Conservation (phyloP, 2,888 invertebrate genomes). For the Oxystoma pomonae region DNA sequence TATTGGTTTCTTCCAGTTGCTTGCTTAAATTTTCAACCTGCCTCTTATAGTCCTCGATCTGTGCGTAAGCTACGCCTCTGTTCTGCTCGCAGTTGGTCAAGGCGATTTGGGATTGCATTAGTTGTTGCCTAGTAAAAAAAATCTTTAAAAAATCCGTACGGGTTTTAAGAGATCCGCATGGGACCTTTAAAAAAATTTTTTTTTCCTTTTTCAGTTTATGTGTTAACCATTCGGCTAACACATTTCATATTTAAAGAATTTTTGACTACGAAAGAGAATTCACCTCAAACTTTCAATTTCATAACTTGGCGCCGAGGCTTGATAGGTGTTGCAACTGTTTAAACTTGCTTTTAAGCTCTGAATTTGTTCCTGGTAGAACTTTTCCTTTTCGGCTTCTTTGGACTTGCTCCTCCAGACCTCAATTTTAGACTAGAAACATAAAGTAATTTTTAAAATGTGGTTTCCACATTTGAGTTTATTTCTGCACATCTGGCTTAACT, state of each 20-base stretch:
- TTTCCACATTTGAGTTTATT: no score
- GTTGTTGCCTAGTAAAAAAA: slow-evolving; percentile 29
- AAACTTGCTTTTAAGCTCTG: background rate
- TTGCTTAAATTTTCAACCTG: slow-evolving; percentile 16
- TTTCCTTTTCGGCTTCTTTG: slow-evolving; percentile 8
- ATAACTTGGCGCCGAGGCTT: background rate
- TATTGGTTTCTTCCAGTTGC: slow-evolving; percentile 12
- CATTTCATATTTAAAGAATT: no score
- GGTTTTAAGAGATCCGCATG: no score
- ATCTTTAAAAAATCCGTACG: no score
- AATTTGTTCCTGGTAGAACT: background rate
- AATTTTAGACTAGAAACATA: background rate
- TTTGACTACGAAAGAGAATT: no score
- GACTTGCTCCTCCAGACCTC: slow-evolving; percentile 3
- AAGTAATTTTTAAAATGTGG: no score
- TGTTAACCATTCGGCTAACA: no score
- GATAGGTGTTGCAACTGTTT: background rate
- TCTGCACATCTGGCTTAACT: no score
- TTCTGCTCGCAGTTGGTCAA: slow-evolving; percentile 49
- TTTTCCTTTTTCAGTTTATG: no score
- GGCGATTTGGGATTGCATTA: slow-evolving; percentile 50
- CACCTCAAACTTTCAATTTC: background rate
- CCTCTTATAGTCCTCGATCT: slow-evolving; percentile 12
- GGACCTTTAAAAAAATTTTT: no score
- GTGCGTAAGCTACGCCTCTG: slow-evolving; percentile 40